Conservation (phyloP, 2,113 vertebrate species). For the Stegastes partitus region DNA sequence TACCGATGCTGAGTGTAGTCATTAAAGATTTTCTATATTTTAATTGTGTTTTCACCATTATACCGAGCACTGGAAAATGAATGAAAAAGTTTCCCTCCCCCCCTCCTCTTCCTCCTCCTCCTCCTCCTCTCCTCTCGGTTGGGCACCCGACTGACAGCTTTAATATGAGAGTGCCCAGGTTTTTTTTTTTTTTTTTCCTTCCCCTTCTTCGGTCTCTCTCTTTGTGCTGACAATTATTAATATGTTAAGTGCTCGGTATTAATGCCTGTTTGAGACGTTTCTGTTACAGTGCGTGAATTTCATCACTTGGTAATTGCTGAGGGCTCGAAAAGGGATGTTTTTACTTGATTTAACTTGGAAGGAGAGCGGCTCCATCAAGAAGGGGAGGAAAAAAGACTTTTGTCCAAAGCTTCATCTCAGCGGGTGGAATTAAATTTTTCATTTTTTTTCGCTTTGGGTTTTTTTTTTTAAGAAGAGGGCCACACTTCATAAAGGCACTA, state of each 20-base stretch:
- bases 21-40: conserved; percentile 77
- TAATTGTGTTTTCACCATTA: conserved; percentile 78
- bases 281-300: conserved; percentile 54
- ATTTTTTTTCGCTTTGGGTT: conserved; percentile 17
- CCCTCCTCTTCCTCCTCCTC: too few species aligned
- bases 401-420: conserved; percentile 24
- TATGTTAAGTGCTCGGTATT: conserved; percentile 71
- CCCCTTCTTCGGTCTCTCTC: background rate
- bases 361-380: conserved; percentile 10
- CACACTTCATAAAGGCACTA: conserved; percentile 45
- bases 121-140: conserved; percentile 26
- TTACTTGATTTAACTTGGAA: conserved; percentile 49
- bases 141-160: conserved; percentile 68
- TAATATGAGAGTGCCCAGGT: conserved; percentile 55
- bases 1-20: conserved; percentile 66
- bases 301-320: conserved; percentile 60
- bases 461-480: conserved; percentile 31
- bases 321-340: conserved; percentile 53
- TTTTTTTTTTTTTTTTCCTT: background rate
- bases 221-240: conserved; percentile 77
- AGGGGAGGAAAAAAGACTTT: background rate
- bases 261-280: conserved; percentile 63
- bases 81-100: conserved; percentile 56
- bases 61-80: conserved; percentile 63
- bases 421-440: conserved; percentile 38